Base-by-base conservation (phyloP, 2,888 invertebrate genomes). In the Eupithecia dodoneata region DNA sequence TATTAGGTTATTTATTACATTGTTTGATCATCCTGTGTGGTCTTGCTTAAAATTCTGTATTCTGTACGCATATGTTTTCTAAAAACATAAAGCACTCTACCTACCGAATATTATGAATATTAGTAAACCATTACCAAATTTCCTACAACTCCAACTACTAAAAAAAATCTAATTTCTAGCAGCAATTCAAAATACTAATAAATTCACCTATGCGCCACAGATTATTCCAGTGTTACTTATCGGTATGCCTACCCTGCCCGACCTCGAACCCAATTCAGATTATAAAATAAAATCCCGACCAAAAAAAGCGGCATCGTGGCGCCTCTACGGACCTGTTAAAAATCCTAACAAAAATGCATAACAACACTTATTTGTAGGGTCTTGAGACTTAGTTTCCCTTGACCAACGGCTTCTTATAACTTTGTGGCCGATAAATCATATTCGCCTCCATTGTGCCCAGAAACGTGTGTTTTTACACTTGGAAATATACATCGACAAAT, bases 381-480 rank as follows among this genome's bases (percentile, higher is more conserved):
- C 67, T 84, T 72, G 71, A 7, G 63, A 42, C 13, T 59, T 72
- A 67, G 6, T 74, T 70, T 76, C 72, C 72, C 55, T 41, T 67
- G 71, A 72, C 12, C n/a, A 41, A 18, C 55, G 7, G 9, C 63
- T 55, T 76, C 72, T 4, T 12, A 71, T 65, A 76, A 71, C 71
- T 73, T 74, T 72, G 79, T 76, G 72, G 73, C 81, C 85, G 85
- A 93, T 94, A 94, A 94, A 94, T 94, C 94, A 94, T 94, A 92
- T 92, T 90, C 89, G 90, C 90, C 87, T 87, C 88, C 82, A 87
- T 87, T 85, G 87, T 87, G 87, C 87, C 89, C 89, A 88, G 85
- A 90, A 91, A 93, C 90, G 89, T 86, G 87, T 92, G 92, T 93
- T 93, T 93, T 92, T 92, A 93, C 92, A 93, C 92, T 81, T 81